phyloP scores from a whole-genome alignment of 2,113 vertebrate genomes.

The Acrocephalus kingi region DNA sequence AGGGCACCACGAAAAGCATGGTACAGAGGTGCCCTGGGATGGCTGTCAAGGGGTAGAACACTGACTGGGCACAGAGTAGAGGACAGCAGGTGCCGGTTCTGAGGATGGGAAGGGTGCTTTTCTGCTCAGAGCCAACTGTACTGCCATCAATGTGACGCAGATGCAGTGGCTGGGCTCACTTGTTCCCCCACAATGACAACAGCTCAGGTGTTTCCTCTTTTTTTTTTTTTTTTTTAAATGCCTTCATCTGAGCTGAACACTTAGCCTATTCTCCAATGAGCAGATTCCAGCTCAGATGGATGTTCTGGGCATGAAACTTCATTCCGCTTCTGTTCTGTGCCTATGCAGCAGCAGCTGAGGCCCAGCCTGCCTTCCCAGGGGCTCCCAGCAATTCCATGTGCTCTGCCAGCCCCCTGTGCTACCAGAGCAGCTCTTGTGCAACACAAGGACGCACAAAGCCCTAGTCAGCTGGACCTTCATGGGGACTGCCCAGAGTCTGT shows the following conservation, averaged over 20 bases:
- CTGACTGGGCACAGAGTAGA: background rate
- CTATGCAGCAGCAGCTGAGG: background rate
- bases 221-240: background rate
- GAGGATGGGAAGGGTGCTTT: background rate
- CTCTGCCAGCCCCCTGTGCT: too few relatives aligned
- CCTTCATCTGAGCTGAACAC: background rate
- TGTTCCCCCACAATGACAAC: background rate
- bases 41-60: background rate
- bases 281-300: background rate
- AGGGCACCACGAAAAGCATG: background rate
- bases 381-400: background rate
- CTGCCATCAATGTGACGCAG: fast-evolving
- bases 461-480: background rate
- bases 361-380: background rate
- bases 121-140: background rate
- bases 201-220: background rate
- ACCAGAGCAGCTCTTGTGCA: background rate
- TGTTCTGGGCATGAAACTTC: background rate
- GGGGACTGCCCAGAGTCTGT: background rate
- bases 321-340: background rate
- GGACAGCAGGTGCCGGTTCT: background rate
- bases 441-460: background rate
- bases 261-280: background rate
- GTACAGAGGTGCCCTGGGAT: background rate
- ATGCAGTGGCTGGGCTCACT: fast-evolving